phyloP scores from a whole-genome alignment of 2,888 invertebrate genomes.

The Crossocerus cetratus region DNA sequence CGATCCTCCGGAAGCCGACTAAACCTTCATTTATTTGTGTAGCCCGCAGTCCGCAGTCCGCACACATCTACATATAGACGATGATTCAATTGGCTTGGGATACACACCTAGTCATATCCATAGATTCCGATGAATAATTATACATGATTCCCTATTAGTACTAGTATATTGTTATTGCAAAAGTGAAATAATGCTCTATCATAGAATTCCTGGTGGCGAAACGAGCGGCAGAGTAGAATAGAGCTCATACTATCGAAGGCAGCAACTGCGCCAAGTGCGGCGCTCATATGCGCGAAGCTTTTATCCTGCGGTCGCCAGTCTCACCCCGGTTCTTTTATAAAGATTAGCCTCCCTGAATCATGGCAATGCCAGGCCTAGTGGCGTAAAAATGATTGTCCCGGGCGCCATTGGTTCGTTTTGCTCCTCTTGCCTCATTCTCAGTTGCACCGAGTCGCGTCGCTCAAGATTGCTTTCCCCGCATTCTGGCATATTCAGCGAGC shows the following conservation, averaged over 20 bases:
- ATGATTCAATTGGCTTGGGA: too few species aligned
- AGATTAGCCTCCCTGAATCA: slow-evolving; percentile 50
- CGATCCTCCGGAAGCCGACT: slow-evolving; percentile 46
- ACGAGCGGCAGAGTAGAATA: background rate
- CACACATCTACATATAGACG: too few species aligned
- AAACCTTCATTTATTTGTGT: slow-evolving; percentile 57
- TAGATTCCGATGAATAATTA: too few species aligned
- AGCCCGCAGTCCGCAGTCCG: slow-evolving; percentile 19
- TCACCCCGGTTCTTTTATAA: slow-evolving; percentile 49
- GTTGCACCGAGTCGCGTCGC: too few species aligned
- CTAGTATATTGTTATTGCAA: too few species aligned
- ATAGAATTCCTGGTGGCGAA: background rate
- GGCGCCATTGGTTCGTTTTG: background rate
- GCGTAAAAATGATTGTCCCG: slow-evolving; percentile 41
- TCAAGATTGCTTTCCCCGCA: background rate
- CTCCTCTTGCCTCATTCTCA: background rate
- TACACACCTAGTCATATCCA: background rate
- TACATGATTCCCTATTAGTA: too few species aligned
- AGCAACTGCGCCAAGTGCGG: background rate
- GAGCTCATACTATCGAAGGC: background rate
- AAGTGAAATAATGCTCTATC: too few species aligned
- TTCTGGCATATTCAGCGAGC: background rate
- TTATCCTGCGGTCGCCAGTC: slow-evolving; percentile 25
- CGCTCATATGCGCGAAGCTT: slow-evolving; percentile 19
- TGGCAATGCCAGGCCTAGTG: slow-evolving; percentile 22